Conservation (phyloP, 92 coral and sea anemone species). For the Porites divaricata region DNA sequence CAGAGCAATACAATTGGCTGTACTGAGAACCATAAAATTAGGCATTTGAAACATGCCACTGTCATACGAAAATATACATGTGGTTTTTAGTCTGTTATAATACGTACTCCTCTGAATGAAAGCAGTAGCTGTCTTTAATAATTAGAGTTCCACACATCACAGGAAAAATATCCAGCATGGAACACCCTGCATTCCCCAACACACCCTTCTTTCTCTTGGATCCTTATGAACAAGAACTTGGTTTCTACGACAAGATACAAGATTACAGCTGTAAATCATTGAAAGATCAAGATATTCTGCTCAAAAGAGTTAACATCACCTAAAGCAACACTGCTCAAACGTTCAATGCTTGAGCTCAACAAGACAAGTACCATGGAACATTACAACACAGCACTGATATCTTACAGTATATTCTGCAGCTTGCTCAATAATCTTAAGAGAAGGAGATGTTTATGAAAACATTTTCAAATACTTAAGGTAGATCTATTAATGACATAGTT, state of each 20-base stretch:
- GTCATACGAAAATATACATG: no score
- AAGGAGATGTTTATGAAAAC: no score
- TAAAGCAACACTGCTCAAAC: neutral
- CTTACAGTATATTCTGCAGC: no score
- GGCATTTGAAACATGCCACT: no score
- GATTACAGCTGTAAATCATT: no score
- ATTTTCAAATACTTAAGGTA: no score
- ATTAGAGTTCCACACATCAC: neutral
- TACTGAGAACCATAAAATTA: no score
- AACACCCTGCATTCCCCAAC: neutral
- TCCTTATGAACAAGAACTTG: constrained; percentile 21
- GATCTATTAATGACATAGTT: no score
- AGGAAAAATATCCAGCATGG: neutral
- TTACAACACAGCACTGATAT: neutral
- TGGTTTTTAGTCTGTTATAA: no score
- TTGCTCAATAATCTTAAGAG: no score
- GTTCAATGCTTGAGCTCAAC: neutral
- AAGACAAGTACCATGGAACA: neutral
- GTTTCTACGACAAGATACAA: constrained; percentile 37
- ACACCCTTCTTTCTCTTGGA: neutral
- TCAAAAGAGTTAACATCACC: neutral
- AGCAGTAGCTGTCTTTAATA: neutral
- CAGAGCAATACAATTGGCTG: no score
- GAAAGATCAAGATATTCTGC: neutral
- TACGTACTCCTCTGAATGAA: no score